Conservation (phyloP, 2,113 vertebrate genomes). For the Atlantisia rogersi region DNA sequence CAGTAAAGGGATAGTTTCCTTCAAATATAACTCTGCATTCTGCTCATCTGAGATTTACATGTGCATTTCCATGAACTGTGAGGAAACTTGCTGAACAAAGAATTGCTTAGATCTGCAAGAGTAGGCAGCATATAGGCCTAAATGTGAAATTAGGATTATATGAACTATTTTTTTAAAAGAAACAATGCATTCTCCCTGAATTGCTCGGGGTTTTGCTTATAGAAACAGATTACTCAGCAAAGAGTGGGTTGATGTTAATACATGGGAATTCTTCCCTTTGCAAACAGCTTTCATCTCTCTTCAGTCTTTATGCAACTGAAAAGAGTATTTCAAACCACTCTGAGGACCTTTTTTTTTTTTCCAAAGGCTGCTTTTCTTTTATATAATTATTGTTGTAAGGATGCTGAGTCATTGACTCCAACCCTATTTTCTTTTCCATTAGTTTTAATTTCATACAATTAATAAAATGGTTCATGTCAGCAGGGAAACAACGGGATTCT, state of each 20-base stretch:
- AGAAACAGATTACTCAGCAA: slow-evolving; percentile 35
- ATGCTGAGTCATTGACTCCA: neutral
- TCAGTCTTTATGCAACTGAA: neutral
- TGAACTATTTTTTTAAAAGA: neutral
- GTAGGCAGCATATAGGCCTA: neutral
- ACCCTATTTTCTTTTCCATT: neutral
- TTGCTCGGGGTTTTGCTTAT: neutral
- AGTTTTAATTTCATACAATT: slow-evolving; percentile 33
- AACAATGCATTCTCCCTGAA: slow-evolving; percentile 14
- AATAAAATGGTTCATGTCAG: slow-evolving; percentile 20
- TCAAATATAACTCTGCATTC: neutral
- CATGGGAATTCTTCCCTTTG: slow-evolving; percentile 8
- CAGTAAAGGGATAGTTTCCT: neutral
- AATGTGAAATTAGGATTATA: slow-evolving; percentile 11
- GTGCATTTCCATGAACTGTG: neutral
- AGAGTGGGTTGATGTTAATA: slow-evolving; percentile 33
- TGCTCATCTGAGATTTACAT: neutral
- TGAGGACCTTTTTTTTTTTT: neutral
- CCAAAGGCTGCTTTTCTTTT: neutral
- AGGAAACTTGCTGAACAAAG: neutral
- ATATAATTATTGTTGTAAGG: neutral
- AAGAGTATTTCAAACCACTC: neutral
- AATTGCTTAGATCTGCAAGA: neutral
- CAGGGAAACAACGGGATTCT: neutral
- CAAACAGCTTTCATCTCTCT: neutral